A percentile compares a stretch with the other conserved stretches of the same genome.
phyloP scores from a whole-genome alignment of 2,888 invertebrate genomes.

The Odontocerum albicorne region DNA sequence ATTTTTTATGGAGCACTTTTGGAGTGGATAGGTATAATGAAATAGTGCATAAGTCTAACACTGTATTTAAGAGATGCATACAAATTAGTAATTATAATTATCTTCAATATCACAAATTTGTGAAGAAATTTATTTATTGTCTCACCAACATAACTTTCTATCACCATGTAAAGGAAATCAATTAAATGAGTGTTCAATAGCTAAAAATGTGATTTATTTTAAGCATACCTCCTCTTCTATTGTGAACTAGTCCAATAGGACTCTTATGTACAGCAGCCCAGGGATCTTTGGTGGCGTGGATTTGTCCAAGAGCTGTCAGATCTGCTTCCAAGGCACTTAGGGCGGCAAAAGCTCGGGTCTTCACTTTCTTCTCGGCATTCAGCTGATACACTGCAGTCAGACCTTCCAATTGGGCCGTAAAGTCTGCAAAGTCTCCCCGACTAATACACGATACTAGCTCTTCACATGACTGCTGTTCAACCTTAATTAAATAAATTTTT shows the following conservation, averaged over 20 bases:
- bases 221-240: conserved; percentile 73
- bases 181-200: no score
- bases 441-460: conserved; percentile 84
- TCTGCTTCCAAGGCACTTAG: conserved; percentile 91
- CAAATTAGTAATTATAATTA: no score
- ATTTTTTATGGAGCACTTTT: no score
- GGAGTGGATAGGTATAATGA: no score
- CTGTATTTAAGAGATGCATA: no score
- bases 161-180: no score
- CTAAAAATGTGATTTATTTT: no score
- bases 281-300: conserved; percentile 70
- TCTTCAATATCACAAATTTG: no score
- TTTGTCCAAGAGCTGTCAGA: conserved; percentile 76
- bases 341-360: conserved; percentile 91
- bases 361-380: conserved; percentile 92
- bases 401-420: conserved; percentile 90
- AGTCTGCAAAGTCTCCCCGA: conserved; percentile 87
- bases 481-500: no score
- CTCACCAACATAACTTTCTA: no score
- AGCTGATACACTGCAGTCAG: conserved; percentile 90
- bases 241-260: conserved; percentile 83
- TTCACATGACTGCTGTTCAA: conserved; percentile 81
- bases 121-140: no score
- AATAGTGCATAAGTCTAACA: no score
- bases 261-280: conserved; percentile 80